phyloP scores from a whole-genome alignment of 2,113 vertebrate species.

The Lepisosteus oculatus region DNA sequence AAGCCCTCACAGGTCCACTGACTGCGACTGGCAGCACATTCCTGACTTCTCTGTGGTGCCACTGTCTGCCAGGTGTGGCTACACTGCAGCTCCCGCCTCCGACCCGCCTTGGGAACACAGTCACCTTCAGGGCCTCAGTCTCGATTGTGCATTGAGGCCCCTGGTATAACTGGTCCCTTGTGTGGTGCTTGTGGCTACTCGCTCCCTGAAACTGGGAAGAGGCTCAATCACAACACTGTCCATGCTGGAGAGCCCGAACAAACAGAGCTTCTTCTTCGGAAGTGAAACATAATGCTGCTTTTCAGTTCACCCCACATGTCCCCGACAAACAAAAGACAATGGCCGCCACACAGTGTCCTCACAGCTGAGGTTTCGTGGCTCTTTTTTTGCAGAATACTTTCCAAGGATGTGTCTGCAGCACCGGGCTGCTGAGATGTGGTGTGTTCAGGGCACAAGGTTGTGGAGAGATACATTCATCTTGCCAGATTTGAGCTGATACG shows the following conservation, averaged over 20 bases:
- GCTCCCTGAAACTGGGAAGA: neutral
- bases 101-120: neutral
- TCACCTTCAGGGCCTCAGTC: neutral
- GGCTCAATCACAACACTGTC: neutral
- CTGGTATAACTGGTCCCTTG: neutral
- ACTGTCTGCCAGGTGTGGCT: slow-evolving; percentile 1
- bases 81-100: neutral
- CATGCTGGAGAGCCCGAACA: neutral
- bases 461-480: too few relatives aligned
- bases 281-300: neutral
- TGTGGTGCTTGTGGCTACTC: neutral
- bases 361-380: neutral
- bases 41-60: neutral
- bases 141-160: slow-evolving; percentile 3
- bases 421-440: too few relatives aligned
- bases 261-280: neutral
- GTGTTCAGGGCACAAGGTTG: too few relatives aligned
- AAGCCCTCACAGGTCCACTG: too few relatives aligned
- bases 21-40: too few relatives aligned
- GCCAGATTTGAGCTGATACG: too few relatives aligned
- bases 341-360: neutral
- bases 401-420: neutral
- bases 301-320: neutral
- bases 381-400: neutral
- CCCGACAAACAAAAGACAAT: neutral